phyloP scores from a whole-genome alignment of 1,140 invertebrate species.

The Paraescarpia echinospica region DNA sequence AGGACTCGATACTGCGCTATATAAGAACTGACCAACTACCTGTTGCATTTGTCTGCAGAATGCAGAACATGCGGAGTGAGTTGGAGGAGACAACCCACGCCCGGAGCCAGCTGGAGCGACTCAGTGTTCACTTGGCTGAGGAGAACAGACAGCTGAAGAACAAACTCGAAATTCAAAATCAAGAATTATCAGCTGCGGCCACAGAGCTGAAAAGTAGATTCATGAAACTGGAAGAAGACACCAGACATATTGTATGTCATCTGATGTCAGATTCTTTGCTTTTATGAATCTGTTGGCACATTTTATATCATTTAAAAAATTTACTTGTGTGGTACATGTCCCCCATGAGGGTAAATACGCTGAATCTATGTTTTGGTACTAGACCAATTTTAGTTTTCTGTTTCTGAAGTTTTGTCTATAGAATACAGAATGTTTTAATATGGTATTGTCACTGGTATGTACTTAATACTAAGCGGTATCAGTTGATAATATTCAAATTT shows the following conservation, averaged over 20 bases:
- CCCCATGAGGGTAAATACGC: too few species aligned
- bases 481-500: too few species aligned
- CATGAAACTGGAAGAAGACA: conserved; percentile 52
- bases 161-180: conserved; percentile 46
- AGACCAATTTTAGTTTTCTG: too few species aligned
- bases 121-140: conserved; percentile 45
- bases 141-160: conserved; percentile 44
- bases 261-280: background rate
- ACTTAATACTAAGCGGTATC: too few species aligned
- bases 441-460: too few species aligned
- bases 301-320: too few species aligned
- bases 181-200: conserved; percentile 40
- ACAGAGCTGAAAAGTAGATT: conserved; percentile 47
- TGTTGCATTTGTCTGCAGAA: conserved; percentile 21
- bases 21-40: background rate
- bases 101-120: conserved; percentile 47
- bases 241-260: conserved; percentile 29
- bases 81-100: conserved; percentile 43
- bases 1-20: background rate
- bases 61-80: conserved; percentile 42
- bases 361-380: too few species aligned
- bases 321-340: too few species aligned
- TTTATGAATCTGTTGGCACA: too few species aligned
- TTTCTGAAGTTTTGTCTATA: too few species aligned
- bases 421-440: too few species aligned